A percentile compares a stretch with the other conserved stretches of the same genome.
Evolutionary conservation across 2,113 vertebrate genomes (phyloP).

Genomic region (Vicugna pacos): DNA sequence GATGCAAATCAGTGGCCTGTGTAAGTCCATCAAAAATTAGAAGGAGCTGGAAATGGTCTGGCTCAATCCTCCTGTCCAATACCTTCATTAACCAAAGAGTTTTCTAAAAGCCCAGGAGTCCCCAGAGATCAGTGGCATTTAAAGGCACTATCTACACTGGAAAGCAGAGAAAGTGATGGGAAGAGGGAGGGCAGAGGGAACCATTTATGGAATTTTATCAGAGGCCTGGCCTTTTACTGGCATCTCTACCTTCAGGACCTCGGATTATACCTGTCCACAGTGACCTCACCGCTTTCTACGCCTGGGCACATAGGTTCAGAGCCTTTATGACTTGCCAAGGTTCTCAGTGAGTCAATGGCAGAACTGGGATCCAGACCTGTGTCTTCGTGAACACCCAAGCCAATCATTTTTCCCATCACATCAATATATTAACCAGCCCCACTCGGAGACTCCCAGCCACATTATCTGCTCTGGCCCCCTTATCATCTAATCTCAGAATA

Average conservation of each 20-base stretch:
- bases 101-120: conserved; percentile 65
- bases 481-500: conserved; percentile 24
- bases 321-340: not conserved
- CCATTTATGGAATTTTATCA: accelerated
- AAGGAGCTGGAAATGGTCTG: conserved; percentile 56
- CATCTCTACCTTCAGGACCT: not conserved
- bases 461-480: conserved; percentile 33
- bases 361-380: not conserved
- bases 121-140: conserved; percentile 13
- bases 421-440: not conserved
- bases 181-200: accelerated
- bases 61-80: conserved; percentile 60
- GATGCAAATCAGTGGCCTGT: conserved; percentile 59
- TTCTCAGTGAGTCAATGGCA: not conserved
- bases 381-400: not conserved
- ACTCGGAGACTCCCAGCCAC: conserved; percentile 61
- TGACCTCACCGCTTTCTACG: not conserved
- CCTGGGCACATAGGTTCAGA: accelerated
- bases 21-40: conserved; percentile 71
- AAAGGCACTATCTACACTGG: conserved; percentile 56
- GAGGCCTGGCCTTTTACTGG: accelerated
- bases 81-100: conserved; percentile 66
- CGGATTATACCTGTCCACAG: accelerated
- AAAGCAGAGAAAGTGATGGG: not conserved
- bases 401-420: not conserved